Conservation (phyloP, 2,797 vertebrate genomes). For the Acrossocheilus wenchowensis region DNA sequence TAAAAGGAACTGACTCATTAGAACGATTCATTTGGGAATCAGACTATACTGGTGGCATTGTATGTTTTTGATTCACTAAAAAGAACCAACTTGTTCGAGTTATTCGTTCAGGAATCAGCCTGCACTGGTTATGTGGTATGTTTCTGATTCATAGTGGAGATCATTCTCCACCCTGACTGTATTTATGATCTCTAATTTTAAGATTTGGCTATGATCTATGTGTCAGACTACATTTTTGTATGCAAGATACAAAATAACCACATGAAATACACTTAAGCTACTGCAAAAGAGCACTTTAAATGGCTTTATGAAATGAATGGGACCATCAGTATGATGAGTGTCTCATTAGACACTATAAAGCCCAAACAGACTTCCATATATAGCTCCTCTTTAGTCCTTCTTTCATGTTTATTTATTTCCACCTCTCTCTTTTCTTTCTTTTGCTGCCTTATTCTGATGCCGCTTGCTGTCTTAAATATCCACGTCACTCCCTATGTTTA, state of each 20-base stretch:
- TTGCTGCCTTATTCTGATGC: constrained; percentile 48
- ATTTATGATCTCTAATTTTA: neutral
- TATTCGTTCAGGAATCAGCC: neutral
- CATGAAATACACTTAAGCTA: neutral
- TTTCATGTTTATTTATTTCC: constrained; percentile 51
- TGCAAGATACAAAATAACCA: neutral
- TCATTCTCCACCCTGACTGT: neutral
- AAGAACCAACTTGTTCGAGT: neutral
- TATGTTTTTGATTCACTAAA: neutral
- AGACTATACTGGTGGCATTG: neutral
- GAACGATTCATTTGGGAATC: neutral
- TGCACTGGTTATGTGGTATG: neutral
- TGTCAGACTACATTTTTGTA: neutral
- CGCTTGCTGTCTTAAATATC: constrained; percentile 57
- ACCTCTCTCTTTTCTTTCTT: constrained; percentile 33
- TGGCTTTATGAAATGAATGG: neutral
- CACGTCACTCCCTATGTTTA: constrained; percentile 42
- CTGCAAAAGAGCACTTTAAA: neutral
- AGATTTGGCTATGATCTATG: neutral
- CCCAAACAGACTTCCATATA: constrained; percentile 35
- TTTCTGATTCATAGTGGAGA: neutral
- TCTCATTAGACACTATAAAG: constrained; percentile 28
- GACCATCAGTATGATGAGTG: neutral
- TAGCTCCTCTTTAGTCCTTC: neutral
- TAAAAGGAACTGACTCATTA: neutral